Conservation (phyloP, 2,113 vertebrate genomes). For the Fregata magnificens region DNA sequence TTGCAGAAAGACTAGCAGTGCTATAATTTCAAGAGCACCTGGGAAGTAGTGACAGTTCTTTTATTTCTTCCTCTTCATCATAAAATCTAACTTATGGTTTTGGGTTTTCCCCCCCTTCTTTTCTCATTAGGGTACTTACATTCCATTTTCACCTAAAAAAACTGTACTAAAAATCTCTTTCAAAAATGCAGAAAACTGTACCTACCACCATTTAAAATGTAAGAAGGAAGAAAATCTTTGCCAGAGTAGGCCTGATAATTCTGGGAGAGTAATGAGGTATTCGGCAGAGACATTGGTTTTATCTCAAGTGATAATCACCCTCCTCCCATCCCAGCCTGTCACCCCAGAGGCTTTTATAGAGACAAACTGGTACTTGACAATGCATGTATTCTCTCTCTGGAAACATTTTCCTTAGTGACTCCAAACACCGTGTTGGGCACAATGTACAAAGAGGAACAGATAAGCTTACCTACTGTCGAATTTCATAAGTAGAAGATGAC, state of each 20-base stretch:
- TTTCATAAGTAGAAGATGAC: neutral
- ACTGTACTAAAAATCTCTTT: neutral
- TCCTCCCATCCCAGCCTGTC: neutral
- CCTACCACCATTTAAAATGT: neutral
- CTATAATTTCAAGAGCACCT: neutral
- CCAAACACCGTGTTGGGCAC: neutral
- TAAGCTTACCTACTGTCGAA: neutral
- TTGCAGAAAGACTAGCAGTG: neutral
- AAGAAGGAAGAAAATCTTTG: neutral
- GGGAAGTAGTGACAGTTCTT: neutral
- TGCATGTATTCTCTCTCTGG: neutral
- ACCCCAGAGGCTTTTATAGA: neutral
- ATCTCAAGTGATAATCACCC: neutral
- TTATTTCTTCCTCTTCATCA: neutral
- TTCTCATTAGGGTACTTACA: neutral
- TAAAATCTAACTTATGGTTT: neutral
- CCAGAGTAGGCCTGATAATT: neutral
- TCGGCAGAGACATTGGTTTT: neutral
- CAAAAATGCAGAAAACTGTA: neutral
- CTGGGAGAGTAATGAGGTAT: neutral
- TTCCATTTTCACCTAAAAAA: neutral
- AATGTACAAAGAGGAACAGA: neutral
- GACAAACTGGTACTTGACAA: neutral
- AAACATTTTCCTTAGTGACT: neutral
- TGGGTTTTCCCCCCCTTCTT: fast-evolving